Percentiles rank a stretch among this genome's conserved stretches.
Conservation (phyloP, 2,888 invertebrate species). For the Abscondita cerata region DNA sequence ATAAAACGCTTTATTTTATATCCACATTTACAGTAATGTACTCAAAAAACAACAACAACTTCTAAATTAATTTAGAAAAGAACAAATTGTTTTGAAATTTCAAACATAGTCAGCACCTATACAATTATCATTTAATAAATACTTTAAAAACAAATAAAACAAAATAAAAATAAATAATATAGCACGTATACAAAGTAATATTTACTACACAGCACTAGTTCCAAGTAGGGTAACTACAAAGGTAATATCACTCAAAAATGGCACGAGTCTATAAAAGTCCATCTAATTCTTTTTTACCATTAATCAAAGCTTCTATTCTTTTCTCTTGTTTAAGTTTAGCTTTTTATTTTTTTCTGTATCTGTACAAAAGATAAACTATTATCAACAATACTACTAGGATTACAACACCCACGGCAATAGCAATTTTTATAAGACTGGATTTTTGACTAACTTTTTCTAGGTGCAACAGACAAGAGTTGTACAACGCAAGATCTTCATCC, state of each 20-base stretch:
- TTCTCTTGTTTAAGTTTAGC: slow-evolving; percentile 10
- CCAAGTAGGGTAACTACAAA: slow-evolving; percentile 1
- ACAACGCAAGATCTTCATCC: slow-evolving; percentile 13
- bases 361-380: slow-evolving; percentile 18
- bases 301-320: neutral
- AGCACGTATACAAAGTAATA: slow-evolving; percentile 1
- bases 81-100: too few relatives aligned
- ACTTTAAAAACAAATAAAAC: too few relatives aligned
- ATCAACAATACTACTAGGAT: slow-evolving; percentile 11
- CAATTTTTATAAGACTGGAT: slow-evolving; percentile 15
- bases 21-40: too few relatives aligned
- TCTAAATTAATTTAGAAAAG: too few relatives aligned
- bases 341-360: slow-evolving; percentile 20
- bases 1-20: too few relatives aligned
- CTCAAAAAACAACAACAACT: too few relatives aligned
- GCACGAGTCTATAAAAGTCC: slow-evolving; percentile 20
- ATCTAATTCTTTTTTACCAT: slow-evolving; percentile 18
- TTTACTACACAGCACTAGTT: slow-evolving; percentile 5
- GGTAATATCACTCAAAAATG: slow-evolving; percentile 4
- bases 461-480: slow-evolving; percentile 15
- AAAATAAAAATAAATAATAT: slow-evolving; percentile 4
- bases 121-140: too few relatives aligned
- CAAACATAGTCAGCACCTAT: too few relatives aligned
- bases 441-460: slow-evolving; percentile 11
- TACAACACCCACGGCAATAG: slow-evolving; percentile 12